A percentile compares a stretch with the other conserved stretches of the same genome.
Conservation (phyloP, 2,888 invertebrate species). For the Myathropa florea region DNA sequence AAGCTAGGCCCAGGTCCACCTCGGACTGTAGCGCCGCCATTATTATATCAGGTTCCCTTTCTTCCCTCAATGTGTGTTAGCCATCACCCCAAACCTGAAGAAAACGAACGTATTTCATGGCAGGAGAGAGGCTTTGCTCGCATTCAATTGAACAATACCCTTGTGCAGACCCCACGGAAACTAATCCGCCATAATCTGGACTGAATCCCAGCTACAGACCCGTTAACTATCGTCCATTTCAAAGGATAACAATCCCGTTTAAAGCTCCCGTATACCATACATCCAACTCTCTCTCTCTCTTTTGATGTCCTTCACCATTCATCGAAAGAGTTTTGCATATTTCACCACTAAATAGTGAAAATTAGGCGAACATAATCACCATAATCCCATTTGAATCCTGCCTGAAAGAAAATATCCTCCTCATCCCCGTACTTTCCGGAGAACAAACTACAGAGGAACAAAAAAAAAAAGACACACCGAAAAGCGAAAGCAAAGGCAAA, state of each 20-base stretch:
- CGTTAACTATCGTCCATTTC: not conserved
- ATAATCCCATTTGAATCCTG: conserved; percentile 51
- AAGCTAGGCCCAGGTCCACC: too few relatives aligned
- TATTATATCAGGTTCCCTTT: too few relatives aligned
- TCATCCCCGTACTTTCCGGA: not conserved
- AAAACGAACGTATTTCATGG: too few relatives aligned
- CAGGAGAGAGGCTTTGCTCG: too few relatives aligned
- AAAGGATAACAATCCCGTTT: not conserved
- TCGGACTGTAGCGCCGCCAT: too few relatives aligned
- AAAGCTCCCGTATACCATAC: not conserved
- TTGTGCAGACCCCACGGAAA: not conserved
- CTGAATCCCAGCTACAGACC: not conserved
- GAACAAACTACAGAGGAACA: not conserved
- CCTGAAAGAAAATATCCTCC: conserved; percentile 33
- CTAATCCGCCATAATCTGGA: not conserved
- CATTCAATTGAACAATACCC: too few relatives aligned
- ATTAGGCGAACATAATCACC: conserved; percentile 53
- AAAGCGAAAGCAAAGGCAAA: not conserved
- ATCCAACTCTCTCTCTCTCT: not conserved
- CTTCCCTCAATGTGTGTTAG: too few relatives aligned
- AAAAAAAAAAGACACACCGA: not conserved
- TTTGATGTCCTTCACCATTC: conserved; percentile 1
- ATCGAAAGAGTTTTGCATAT: conserved; percentile 36
- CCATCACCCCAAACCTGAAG: too few relatives aligned
- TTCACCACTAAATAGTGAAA: conserved; percentile 55